These are phyloP conservation scores for Arion vulgaris DNA, from an alignment of 1,140 invertebrate species.

Conservation along the genomic window DNA sequence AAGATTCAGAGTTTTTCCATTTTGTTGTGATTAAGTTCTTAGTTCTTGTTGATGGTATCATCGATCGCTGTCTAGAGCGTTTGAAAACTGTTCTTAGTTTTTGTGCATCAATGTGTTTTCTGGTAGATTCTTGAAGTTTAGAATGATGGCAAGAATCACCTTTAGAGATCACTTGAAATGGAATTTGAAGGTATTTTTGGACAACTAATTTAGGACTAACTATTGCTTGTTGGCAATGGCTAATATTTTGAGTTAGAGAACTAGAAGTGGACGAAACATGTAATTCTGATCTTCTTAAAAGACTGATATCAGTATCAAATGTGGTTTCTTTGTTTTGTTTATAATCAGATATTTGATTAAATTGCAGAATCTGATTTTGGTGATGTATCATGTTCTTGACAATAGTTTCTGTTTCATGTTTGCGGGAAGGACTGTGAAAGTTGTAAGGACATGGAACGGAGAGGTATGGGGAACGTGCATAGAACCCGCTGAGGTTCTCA, in stretches of 20 bases:
- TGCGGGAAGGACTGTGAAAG: background rate
- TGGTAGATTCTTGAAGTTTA: background rate
- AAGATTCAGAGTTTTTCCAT: background rate
- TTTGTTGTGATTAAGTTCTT: background rate
- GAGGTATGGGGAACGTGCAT: background rate
- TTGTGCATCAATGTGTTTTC: background rate
- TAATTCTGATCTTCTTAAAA: background rate
- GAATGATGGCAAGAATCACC: background rate
- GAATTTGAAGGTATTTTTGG: background rate
- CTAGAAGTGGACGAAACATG: background rate
- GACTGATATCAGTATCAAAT: too few species aligned
- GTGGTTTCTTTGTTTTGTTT: background rate
- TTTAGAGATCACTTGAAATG: background rate
- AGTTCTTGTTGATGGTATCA: background rate
- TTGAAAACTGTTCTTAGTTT: background rate
- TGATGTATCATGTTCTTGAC: background rate
- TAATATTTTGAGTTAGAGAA: background rate
- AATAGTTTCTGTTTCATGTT: background rate
- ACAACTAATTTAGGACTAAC: background rate
- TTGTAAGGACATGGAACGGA: background rate
- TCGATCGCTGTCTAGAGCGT: background rate
- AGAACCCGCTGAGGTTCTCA: background rate
- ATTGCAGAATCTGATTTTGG: background rate
- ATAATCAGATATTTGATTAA: background rate
- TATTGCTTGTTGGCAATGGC: background rate